A percentile compares a stretch with the other conserved stretches of the same genome.
Evolutionary conservation across 2,797 vertebrate species (phyloP).

Genomic region (Brachyalestes nurse): DNA sequence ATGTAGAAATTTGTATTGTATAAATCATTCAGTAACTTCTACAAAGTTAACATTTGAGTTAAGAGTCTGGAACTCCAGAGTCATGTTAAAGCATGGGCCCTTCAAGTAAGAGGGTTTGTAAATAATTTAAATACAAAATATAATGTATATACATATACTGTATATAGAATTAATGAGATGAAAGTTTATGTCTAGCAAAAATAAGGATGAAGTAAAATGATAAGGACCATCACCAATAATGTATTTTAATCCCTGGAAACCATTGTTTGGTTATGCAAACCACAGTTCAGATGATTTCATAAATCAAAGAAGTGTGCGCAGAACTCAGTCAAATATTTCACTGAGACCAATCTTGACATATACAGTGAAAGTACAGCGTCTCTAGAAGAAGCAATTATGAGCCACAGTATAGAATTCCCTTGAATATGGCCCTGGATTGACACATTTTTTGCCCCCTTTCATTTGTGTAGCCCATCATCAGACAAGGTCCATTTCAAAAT

Average conservation of each 20-base stretch:
- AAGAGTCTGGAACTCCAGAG: no score
- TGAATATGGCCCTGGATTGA: constrained; percentile 43
- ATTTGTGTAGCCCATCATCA: constrained; percentile 54
- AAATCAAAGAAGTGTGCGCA: constrained; percentile 4
- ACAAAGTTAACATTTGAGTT: no score
- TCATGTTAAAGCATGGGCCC: no score
- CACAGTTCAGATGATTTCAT: not conserved
- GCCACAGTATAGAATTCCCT: constrained; percentile 42
- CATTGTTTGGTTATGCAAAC: not conserved
- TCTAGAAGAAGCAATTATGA: constrained; percentile 45
- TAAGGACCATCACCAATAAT: not conserved
- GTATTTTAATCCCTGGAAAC: not conserved
- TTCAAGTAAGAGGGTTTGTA: no score
- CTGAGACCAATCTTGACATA: constrained; percentile 15
- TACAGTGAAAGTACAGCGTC: constrained; percentile 6
- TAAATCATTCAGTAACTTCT: no score
- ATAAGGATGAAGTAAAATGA: not conserved
- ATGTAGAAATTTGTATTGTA: no score
- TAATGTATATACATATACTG: no score
- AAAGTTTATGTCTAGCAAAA: not conserved
- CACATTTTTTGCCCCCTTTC: constrained; percentile 32
- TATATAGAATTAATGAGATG: no score
- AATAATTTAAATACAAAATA: no score
- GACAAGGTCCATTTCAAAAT: constrained; percentile 52
- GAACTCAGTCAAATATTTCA: constrained; percentile 18